Evolutionary conservation across 2,888 invertebrate genomes (phyloP).

Genomic region (Volucella zonaria): DNA sequence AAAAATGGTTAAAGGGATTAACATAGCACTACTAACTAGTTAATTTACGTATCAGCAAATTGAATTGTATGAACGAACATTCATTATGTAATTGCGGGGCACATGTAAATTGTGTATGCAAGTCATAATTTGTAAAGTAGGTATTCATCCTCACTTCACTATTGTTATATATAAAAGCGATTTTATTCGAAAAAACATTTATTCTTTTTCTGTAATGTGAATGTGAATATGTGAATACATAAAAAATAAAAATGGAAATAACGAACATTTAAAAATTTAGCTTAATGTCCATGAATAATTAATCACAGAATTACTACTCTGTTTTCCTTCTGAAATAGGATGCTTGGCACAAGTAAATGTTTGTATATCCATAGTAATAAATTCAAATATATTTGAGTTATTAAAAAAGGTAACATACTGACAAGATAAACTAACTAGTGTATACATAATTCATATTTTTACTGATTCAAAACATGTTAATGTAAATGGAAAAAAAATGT

Average conservation of each 20-base stretch:
- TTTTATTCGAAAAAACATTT: background rate
- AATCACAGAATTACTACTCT: slow-evolving; percentile 17
- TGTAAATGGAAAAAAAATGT: slow-evolving; percentile 43
- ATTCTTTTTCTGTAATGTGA: slow-evolving; percentile 48
- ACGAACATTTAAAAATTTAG: slow-evolving; percentile 25
- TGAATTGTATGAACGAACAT: slow-evolving; percentile 20
- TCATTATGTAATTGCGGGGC: slow-evolving; percentile 30
- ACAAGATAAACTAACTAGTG: slow-evolving; percentile 7
- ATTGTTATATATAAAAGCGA: slow-evolving; percentile 29
- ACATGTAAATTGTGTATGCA: slow-evolving; percentile 35
- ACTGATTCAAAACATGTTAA: slow-evolving; percentile 1
- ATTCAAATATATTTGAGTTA: slow-evolving; percentile 23
- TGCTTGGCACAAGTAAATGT: slow-evolving; percentile 64
- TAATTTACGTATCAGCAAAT: slow-evolving; percentile 76
- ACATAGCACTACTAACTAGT: slow-evolving; percentile 89
- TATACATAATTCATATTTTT: slow-evolving; percentile 16
- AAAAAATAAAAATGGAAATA: slow-evolving; percentile 41
- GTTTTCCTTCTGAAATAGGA: slow-evolving; percentile 45
- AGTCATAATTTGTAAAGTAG: slow-evolving; percentile 50
- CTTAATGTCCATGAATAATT: slow-evolving; percentile 25
- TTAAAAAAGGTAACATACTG: background rate
- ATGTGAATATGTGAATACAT: slow-evolving; percentile 35
- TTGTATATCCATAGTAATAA: slow-evolving; percentile 42
- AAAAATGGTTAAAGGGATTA: slow-evolving; percentile 96
- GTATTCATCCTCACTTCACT: slow-evolving; percentile 36